These are phyloP conservation scores for Apogon hyalosoma DNA, from an alignment of 2,797 vertebrate species.

Conservation along the genomic window DNA sequence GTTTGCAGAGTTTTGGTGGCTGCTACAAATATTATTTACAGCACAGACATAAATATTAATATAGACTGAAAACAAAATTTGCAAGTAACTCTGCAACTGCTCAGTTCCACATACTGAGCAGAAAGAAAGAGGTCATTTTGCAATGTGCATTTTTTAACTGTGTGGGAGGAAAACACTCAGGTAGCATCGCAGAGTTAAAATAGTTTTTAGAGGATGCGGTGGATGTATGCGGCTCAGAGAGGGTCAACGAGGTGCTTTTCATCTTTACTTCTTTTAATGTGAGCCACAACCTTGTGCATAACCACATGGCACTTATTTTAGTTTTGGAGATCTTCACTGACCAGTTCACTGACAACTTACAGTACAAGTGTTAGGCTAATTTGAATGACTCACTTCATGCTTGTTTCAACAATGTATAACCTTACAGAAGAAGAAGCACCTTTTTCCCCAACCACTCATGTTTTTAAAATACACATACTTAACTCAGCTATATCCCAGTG, in stretches of 20 bases:
- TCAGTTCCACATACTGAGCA: constrained; percentile 32
- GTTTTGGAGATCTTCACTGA: neutral
- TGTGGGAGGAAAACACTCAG: constrained; percentile 52
- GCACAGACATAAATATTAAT: constrained; percentile 59
- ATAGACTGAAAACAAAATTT: constrained; percentile 48
- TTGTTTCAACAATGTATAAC: constrained; percentile 13
- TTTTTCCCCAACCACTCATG: neutral
- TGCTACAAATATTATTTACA: constrained; percentile 51
- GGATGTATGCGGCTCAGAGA: constrained; percentile 25
- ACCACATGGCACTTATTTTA: neutral
- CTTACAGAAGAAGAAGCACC: constrained; percentile 1
- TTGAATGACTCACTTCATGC: neutral
- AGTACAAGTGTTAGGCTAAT: neutral
- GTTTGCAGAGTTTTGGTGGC: constrained; percentile 36
- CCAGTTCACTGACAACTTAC: neutral
- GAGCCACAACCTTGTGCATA: neutral
- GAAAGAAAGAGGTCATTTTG: constrained; percentile 48
- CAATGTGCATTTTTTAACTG: constrained; percentile 35
- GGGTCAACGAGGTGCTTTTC: constrained; percentile 31
- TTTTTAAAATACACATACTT: constrained; percentile 30
- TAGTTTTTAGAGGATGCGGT: constrained; percentile 41
- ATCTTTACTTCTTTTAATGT: constrained; percentile 25
- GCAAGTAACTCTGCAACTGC: constrained; percentile 36
- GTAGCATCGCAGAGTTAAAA: constrained; percentile 48
- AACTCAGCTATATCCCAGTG: constrained; percentile 37